Evolutionary conservation across 1,140 invertebrate genomes (phyloP).

Genomic region (Probaryconus sp.): DNA sequence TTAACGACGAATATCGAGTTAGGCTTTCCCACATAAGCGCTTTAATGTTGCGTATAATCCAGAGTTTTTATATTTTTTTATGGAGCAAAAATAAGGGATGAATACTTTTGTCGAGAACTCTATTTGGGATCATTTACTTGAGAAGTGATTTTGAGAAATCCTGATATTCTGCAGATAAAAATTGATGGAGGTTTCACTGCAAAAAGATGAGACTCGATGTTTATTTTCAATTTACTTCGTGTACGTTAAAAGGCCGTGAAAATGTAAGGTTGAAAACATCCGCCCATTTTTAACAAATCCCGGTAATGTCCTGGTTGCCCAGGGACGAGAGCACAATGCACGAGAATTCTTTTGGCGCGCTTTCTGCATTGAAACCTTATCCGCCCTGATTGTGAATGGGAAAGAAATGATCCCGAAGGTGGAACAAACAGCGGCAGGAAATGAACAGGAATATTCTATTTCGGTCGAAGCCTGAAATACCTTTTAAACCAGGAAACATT

Average conservation of each 20-base stretch:
- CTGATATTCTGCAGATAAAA: too few relatives aligned
- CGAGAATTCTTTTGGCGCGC: constrained; percentile 54
- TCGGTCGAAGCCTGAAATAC: not conserved
- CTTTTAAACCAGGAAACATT: too few relatives aligned
- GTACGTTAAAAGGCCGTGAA: too few relatives aligned
- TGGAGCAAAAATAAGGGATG: not conserved
- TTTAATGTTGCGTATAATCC: constrained; percentile 3
- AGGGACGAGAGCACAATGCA: constrained; percentile 54
- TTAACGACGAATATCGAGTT: constrained; percentile 3
- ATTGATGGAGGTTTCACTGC: too few relatives aligned
- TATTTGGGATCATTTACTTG: too few relatives aligned
- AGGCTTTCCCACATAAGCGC: not conserved
- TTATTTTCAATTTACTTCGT: too few relatives aligned
- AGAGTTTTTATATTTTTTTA: constrained; percentile 15
- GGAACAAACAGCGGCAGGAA: constrained; percentile 57
- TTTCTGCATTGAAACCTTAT: constrained; percentile 55
- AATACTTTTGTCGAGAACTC: too few relatives aligned
- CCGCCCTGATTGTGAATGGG: constrained; percentile 45
- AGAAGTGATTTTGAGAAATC: too few relatives aligned
- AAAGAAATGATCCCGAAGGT: constrained; percentile 22
- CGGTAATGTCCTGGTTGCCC: constrained; percentile 33
- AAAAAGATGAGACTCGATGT: too few relatives aligned
- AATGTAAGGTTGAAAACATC: too few relatives aligned
- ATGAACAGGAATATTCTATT: constrained; percentile 25
- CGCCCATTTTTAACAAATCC: not conserved